Evolutionary conservation across 2,797 vertebrate genomes (phyloP).

Genomic region (Cyprinella venusta): DNA sequence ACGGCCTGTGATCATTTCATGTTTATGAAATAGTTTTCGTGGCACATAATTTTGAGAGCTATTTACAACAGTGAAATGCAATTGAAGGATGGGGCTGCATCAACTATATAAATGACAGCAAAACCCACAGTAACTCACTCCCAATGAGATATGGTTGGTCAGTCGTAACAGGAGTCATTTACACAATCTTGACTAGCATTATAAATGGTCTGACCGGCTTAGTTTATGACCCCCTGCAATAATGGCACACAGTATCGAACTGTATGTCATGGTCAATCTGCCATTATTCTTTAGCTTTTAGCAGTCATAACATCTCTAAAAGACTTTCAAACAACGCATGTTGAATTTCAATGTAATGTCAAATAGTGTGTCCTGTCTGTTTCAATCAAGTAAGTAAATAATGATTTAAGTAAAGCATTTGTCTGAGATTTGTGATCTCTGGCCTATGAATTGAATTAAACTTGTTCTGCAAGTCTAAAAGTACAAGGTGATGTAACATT

Average conservation of each 20-base stretch:
- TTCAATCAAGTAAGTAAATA: conserved; percentile 41
- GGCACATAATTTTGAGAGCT: not conserved
- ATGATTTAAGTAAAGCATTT: not conserved
- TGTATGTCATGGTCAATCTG: not conserved
- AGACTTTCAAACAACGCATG: not conserved
- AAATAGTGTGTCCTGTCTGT: conserved; percentile 31
- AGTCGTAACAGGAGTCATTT: not conserved
- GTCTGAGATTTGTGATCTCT: conserved; percentile 10
- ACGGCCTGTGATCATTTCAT: not conserved
- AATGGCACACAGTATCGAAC: not conserved
- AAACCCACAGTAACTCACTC: not conserved
- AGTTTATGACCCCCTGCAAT: not conserved
- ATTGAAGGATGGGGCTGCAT: not conserved
- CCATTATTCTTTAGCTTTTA: conserved; percentile 9
- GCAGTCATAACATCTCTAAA: conserved; percentile 34
- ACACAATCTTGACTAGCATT: not conserved
- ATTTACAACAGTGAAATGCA: not conserved
- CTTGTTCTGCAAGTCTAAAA: not conserved
- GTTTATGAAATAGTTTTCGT: not conserved
- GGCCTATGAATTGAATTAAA: not conserved
- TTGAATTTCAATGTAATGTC: conserved; percentile 21
- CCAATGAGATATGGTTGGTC: not conserved
- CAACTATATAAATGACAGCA: not conserved
- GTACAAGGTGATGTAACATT: conserved; percentile 25
- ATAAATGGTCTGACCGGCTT: not conserved